These are phyloP conservation scores for Crocodylus rhombifer DNA, from an alignment of 2,797 vertebrate species.

Conservation along the genomic window DNA sequence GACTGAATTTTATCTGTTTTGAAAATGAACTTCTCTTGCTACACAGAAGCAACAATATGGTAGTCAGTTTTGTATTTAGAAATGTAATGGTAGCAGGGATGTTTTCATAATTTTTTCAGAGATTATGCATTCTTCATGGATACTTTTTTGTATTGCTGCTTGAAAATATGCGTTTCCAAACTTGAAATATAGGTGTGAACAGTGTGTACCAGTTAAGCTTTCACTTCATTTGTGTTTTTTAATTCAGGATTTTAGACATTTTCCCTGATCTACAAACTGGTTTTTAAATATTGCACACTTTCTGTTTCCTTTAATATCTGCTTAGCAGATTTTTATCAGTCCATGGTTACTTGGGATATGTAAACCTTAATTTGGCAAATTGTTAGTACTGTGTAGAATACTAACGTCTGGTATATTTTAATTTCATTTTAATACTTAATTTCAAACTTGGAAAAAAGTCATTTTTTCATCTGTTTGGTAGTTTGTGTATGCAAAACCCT, in stretches of 20 bases:
- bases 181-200: slow-evolving; percentile 94
- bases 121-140: slow-evolving; percentile 96
- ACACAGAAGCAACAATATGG: slow-evolving; percentile 99
- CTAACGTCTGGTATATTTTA: slow-evolving; percentile 75
- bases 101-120: slow-evolving; percentile 99
- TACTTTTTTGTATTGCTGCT: slow-evolving; percentile 98
- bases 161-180: slow-evolving; percentile 97
- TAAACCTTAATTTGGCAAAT: slow-evolving; percentile 66
- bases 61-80: slow-evolving; percentile 99
- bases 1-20: slow-evolving; percentile 97
- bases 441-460: slow-evolving; percentile 70
- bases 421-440: slow-evolving; percentile 70
- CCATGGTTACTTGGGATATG: slow-evolving; percentile 62
- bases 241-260: slow-evolving; percentile 77
- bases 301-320: slow-evolving; percentile 66
- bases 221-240: slow-evolving; percentile 86
- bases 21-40: slow-evolving; percentile 98
- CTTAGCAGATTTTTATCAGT: slow-evolving; percentile 72
- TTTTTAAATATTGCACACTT: slow-evolving; percentile 75
- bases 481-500: slow-evolving; percentile 75
- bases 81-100: slow-evolving; percentile 98
- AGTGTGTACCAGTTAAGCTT: slow-evolving; percentile 90
- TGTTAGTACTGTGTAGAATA: slow-evolving; percentile 73
- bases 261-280: slow-evolving; percentile 55
- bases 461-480: slow-evolving; percentile 72